phyloP scores from a whole-genome alignment of 1,140 invertebrate species.

The Bombus affinis region DNA sequence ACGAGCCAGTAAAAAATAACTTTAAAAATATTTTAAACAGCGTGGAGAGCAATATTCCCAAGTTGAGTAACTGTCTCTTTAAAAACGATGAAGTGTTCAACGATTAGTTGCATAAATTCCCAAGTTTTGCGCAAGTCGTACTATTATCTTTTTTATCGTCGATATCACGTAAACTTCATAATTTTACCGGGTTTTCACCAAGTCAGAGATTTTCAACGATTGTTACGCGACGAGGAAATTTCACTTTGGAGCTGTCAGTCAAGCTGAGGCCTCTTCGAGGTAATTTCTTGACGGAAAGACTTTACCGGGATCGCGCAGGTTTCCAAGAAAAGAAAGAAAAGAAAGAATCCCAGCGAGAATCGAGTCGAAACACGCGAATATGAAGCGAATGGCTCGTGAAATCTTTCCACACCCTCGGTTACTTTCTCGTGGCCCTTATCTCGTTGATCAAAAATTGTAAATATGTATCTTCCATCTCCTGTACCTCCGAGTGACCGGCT shows the following conservation, averaged over 20 bases:
- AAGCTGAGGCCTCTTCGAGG: not conserved
- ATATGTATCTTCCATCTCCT: slow-evolving; percentile 20
- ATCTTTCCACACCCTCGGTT: not conserved
- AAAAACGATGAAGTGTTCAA: too few relatives aligned
- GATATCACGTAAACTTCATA: too few relatives aligned
- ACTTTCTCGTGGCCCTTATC: slow-evolving; percentile 49
- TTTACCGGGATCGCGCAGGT: not conserved
- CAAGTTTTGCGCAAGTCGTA: too few relatives aligned
- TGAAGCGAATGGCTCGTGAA: not conserved
- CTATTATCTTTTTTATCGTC: too few relatives aligned
- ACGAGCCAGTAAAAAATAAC: too few relatives aligned
- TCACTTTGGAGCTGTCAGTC: not conserved
- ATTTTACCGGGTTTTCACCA: too few relatives aligned
- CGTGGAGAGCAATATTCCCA: too few relatives aligned
- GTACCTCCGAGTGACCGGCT: slow-evolving; percentile 25
- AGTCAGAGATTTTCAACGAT: not conserved
- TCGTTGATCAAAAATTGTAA: slow-evolving; percentile 26
- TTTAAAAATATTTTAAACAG: too few relatives aligned
- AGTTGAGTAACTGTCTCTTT: too few relatives aligned
- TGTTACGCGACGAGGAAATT: slow-evolving; percentile 19
- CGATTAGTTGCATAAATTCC: too few relatives aligned
- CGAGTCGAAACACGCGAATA: not conserved
- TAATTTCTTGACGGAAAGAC: not conserved
- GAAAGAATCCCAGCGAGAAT: not conserved
- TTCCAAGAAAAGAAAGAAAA: not conserved